Evolutionary conservation across 1,140 invertebrate genomes (phyloP).

Genomic region (Asbolus verrucosus): DNA sequence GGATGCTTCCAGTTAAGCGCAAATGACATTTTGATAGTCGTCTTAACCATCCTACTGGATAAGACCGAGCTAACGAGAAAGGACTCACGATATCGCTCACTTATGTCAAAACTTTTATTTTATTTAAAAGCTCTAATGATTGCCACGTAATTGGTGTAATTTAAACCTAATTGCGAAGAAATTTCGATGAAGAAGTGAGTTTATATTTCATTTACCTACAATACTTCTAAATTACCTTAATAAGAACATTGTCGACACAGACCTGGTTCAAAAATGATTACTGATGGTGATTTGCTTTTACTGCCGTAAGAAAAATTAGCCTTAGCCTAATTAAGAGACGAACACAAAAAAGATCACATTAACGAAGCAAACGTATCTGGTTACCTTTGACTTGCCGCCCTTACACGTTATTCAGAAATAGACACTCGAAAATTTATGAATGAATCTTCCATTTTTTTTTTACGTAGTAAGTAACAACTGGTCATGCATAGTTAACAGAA

Average conservation of each 20-base stretch:
- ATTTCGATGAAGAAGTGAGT: background rate
- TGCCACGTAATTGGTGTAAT: constrained; percentile 29
- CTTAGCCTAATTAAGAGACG: background rate
- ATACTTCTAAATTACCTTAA: background rate
- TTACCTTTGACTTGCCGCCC: constrained; percentile 20
- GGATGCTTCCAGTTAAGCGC: constrained; percentile 45
- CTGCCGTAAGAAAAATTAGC: no score
- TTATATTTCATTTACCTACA: background rate
- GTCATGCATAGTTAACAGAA: constrained; percentile 43
- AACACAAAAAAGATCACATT: no score
- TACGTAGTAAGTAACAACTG: constrained; percentile 33
- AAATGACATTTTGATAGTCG: constrained; percentile 57
- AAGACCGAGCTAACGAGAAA: constrained; percentile 48
- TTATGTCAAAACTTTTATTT: constrained; percentile 49
- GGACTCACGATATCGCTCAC: constrained; percentile 53
- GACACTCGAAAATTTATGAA: background rate
- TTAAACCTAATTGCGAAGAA: constrained; percentile 30
- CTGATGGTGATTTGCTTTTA: no score
- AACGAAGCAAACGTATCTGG: background rate
- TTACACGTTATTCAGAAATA: background rate
- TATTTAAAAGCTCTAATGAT: constrained; percentile 47
- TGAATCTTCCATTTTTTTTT: constrained; percentile 21
- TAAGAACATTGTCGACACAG: no score
- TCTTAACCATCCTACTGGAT: constrained; percentile 18
- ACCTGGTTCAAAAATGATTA: no score